These are phyloP conservation scores for Apotomis turbidana DNA, from an alignment of 2,888 invertebrate genomes.

Conservation along the genomic window DNA sequence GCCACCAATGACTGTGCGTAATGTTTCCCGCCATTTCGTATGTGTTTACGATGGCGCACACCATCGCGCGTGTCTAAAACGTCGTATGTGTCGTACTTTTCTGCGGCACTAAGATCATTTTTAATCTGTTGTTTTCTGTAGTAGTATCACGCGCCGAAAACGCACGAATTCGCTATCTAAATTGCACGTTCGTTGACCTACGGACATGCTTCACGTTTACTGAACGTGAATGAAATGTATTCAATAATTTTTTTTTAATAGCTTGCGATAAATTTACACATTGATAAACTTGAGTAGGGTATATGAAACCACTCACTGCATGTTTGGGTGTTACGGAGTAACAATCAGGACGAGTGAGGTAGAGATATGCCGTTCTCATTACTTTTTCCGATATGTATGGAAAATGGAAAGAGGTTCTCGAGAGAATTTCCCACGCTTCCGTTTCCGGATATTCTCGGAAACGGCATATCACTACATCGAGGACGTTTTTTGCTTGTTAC, in stretches of 20 bases:
- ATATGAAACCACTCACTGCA: not conserved
- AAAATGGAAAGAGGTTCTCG: too few relatives aligned
- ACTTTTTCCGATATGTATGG: too few relatives aligned
- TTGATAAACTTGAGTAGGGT: not conserved
- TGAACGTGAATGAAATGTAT: slow-evolving; percentile 32
- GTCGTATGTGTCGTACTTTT: not conserved
- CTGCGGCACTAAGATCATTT: not conserved
- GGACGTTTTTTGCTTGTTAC: too few relatives aligned
- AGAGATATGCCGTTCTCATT: too few relatives aligned
- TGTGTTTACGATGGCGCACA: slow-evolving; percentile 16
- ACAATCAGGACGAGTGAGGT: too few relatives aligned
- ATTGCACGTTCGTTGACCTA: slow-evolving; percentile 39
- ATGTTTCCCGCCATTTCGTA: slow-evolving; percentile 35
- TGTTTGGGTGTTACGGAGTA: not conserved
- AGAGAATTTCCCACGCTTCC: too few relatives aligned
- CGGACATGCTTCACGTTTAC: slow-evolving; percentile 19
- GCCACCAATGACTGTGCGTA: slow-evolving; percentile 24
- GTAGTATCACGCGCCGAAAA: slow-evolving; percentile 21
- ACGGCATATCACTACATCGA: too few relatives aligned
- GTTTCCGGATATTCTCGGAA: too few relatives aligned
- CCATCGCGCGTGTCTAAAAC: not conserved
- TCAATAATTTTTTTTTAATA: slow-evolving; percentile 15
- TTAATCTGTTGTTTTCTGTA: not conserved
- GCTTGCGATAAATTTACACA: not conserved
- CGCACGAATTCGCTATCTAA: slow-evolving; percentile 26